Base-by-base conservation (phyloP, 2,888 invertebrate genomes). In the Drosophila maculinotata region DNA sequence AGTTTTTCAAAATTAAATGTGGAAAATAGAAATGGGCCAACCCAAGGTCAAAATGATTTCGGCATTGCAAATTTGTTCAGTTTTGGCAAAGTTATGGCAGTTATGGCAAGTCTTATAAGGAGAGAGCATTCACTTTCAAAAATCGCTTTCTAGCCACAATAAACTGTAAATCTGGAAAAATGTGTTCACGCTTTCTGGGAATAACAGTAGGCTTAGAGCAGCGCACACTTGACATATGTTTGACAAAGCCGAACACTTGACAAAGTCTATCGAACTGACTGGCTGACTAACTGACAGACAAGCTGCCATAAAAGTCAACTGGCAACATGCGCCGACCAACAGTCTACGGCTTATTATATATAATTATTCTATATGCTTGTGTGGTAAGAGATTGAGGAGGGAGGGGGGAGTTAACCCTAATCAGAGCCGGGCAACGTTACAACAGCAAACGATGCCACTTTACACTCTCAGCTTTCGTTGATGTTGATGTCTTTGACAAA, bases 301-400 rank as follows among this genome's bases (percentile, higher is more conserved):
- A 14, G 33, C 42, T 45, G 59, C 38, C 70, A 68, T 70, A 63
- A 72, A 76, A 76, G 38, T 56, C 31, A 82, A 58, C 28, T 28
- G 38, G 30, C 26, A 62, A 57, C 39, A 35, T 59, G 68, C 15
- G 59, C 44, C 57, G 35, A 38, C 26, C 60, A 77, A 62, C 56
- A 31, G 47, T 30, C 57, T 38, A 36, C 20, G 15, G 52, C 15
- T 65, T 58, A 51, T 52, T 38, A 60, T 48, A 48, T 47, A 69
- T 68, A 63, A 72, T 72, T 63, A 68, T 49, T 15, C 14, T 9
- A 8, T 17, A 20, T 33, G 17, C 2, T 20, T n/a, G 25, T 30
- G 15, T 12, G 17, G 17, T 20, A 30, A 42, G 12, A 12, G 15
- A 1, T 0, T 10, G 0, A 7, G 7, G 8, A 0, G 14, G 1